Percentiles rank a stretch among this genome's conserved stretches.
These are phyloP conservation scores for Orestias chungarensis DNA, from an alignment of 2,797 vertebrate genomes.

Conservation along the genomic window DNA sequence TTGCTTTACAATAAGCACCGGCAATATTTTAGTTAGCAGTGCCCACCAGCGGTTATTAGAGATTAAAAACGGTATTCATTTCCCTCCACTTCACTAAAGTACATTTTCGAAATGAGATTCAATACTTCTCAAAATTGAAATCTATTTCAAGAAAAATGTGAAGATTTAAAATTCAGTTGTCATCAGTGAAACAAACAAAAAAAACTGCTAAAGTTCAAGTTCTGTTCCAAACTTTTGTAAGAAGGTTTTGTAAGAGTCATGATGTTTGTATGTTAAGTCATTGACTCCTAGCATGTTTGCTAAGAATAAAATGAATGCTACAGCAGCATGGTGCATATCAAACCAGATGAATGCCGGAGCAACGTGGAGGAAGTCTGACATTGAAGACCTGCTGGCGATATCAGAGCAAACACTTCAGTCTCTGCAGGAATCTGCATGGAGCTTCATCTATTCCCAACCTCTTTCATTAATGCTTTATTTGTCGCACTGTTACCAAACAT, in stretches of 20 bases:
- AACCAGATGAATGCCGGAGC: conserved; percentile 39
- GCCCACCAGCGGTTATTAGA: too few species aligned
- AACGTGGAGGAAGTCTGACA: conserved; percentile 46
- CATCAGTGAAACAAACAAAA: too few species aligned
- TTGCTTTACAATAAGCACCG: too few species aligned
- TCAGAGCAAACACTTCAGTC: conserved; percentile 39
- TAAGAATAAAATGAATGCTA: conserved; percentile 40
- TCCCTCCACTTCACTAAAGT: too few species aligned
- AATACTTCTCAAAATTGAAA: too few species aligned
- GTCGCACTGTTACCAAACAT: conserved; percentile 4
- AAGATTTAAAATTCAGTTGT: too few species aligned
- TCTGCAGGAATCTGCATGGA: conserved; percentile 29
- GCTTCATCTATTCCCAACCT: conserved; percentile 1
- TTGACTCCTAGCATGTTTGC: conserved; percentile 31
- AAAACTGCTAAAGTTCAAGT: too few species aligned
- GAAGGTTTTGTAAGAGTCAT: conserved; percentile 2
- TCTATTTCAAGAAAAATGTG: too few species aligned
- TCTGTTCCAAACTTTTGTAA: background rate
- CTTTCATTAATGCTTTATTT: background rate
- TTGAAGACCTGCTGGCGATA: conserved; percentile 57
- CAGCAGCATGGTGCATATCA: conserved; percentile 50
- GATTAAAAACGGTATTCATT: too few species aligned
- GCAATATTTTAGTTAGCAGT: too few species aligned
- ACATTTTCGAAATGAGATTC: too few species aligned
- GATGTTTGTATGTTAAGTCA: conserved; percentile 14